A percentile compares a stretch with the other conserved stretches of the same genome.
Conservation (phyloP, 2,113 vertebrate species). For the Rallus limicola region DNA sequence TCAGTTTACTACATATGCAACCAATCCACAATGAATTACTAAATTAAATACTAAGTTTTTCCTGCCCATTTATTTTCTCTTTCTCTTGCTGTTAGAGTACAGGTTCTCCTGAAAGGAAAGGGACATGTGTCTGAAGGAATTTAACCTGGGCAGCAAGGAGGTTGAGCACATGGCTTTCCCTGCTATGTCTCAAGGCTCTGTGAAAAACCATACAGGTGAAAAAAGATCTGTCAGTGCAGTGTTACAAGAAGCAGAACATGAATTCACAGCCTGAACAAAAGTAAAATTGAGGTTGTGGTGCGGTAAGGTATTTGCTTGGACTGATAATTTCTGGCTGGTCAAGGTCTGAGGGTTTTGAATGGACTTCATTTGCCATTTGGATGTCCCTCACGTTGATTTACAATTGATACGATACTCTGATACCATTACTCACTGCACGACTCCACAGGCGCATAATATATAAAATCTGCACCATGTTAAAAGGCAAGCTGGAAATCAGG, state of each 20-base stretch:
- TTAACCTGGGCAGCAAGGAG: constrained; percentile 24
- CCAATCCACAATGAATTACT: neutral
- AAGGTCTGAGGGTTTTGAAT: neutral
- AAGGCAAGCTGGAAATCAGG: constrained; percentile 12
- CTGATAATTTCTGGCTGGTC: constrained; percentile 18
- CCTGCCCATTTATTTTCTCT: constrained; percentile 36
- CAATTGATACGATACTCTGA: neutral
- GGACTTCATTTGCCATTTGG: neutral
- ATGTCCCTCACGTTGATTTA: neutral
- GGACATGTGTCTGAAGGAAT: constrained; percentile 47
- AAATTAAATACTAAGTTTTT: constrained; percentile 8
- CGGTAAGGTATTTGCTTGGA: neutral
- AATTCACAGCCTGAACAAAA: neutral
- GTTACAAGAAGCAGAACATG: constrained; percentile 55
- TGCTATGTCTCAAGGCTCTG: constrained; percentile 5
- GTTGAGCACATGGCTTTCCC: constrained; percentile 48
- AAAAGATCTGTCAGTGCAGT: constrained; percentile 37
- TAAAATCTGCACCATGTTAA: constrained; percentile 19
- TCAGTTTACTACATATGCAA: constrained; percentile 16
- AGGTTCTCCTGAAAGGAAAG: constrained; percentile 27
- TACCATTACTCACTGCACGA: neutral
- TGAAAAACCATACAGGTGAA: constrained; percentile 52
- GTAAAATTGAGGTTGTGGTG: constrained; percentile 8
- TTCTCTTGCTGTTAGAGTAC: constrained; percentile 8
- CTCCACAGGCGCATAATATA: neutral